Percentiles rank a stretch among this genome's conserved stretches.
These are phyloP conservation scores for Papio anubis DNA, from an alignment of 2,113 vertebrate genomes.

Conservation along the genomic window DNA sequence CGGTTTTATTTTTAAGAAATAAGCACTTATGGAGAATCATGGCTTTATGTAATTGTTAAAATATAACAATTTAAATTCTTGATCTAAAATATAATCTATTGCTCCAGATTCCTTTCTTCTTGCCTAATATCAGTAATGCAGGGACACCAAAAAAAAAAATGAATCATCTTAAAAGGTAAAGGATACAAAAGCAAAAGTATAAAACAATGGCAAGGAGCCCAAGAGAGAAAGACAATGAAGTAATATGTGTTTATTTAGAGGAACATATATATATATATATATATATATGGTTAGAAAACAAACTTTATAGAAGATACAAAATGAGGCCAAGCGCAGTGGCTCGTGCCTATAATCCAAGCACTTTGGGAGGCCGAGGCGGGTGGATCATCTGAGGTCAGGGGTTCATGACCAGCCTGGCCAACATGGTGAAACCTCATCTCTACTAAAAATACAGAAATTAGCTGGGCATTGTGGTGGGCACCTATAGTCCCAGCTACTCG, in stretches of 20 bases:
- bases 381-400: too few relatives aligned
- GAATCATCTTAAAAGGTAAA: conserved; percentile 36
- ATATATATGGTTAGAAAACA: background rate
- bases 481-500: too few relatives aligned
- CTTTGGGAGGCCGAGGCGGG: too few relatives aligned
- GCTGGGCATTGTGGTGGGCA: too few relatives aligned
- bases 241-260: background rate
- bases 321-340: background rate
- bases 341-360: too few relatives aligned
- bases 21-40: background rate
- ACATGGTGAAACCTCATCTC: too few relatives aligned
- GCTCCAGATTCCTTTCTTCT: background rate
- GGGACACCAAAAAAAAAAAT: background rate
- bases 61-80: background rate
- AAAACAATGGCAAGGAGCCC: background rate
- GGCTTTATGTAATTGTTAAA: conserved; percentile 36
- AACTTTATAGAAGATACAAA: background rate
- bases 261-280: too few relatives aligned
- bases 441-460: too few relatives aligned
- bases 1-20: conserved; percentile 3
- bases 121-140: background rate
- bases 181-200: background rate
- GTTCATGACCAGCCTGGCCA: too few relatives aligned
- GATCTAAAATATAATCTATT: conserved; percentile 6
- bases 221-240: conserved; percentile 1